Evolutionary conservation across 2,113 vertebrate genomes (phyloP).

Genomic region (Elanoides forficatus): DNA sequence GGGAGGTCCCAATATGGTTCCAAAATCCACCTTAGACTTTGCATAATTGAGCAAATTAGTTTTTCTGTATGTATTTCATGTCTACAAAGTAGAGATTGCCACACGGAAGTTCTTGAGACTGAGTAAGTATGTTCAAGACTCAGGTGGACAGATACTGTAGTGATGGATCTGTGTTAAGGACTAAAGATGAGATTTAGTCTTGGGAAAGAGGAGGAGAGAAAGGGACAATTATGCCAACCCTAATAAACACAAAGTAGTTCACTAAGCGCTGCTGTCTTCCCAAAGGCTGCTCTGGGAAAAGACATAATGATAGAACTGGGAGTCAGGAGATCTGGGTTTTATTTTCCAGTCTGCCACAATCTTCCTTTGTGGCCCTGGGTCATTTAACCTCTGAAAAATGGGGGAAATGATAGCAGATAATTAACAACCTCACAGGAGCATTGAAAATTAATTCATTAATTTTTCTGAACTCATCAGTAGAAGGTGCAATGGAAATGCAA

Average conservation of each 20-base stretch:
- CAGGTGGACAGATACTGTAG: background rate
- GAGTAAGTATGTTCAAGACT: background rate
- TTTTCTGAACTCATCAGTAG: constrained; percentile 67
- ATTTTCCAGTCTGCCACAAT: constrained; percentile 67
- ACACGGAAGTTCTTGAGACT: background rate
- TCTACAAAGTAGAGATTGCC: background rate
- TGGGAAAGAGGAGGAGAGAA: constrained; percentile 33
- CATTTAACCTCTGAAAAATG: constrained; percentile 70
- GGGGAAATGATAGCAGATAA: constrained; percentile 66
- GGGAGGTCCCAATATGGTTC: background rate
- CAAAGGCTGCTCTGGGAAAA: constrained; percentile 65
- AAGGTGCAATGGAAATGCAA: constrained; percentile 57
- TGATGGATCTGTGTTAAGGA: background rate
- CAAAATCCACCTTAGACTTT: background rate
- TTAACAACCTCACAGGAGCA: constrained; percentile 68
- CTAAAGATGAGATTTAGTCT: constrained; percentile 20
- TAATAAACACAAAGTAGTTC: constrained; percentile 66
- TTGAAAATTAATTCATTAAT: constrained; percentile 69
- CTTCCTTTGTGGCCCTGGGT: constrained; percentile 67
- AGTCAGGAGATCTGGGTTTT: constrained; percentile 66
- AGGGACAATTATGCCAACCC: constrained; percentile 51
- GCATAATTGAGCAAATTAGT: background rate
- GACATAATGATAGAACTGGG: constrained; percentile 67
- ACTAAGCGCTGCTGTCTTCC: constrained; percentile 55
- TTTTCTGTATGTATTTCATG: background rate